Evolutionary conservation across 2,797 vertebrate species (phyloP), one percentile per base, ranked within the genome.

Genomic region (Syndactyla subalaris): DNA sequence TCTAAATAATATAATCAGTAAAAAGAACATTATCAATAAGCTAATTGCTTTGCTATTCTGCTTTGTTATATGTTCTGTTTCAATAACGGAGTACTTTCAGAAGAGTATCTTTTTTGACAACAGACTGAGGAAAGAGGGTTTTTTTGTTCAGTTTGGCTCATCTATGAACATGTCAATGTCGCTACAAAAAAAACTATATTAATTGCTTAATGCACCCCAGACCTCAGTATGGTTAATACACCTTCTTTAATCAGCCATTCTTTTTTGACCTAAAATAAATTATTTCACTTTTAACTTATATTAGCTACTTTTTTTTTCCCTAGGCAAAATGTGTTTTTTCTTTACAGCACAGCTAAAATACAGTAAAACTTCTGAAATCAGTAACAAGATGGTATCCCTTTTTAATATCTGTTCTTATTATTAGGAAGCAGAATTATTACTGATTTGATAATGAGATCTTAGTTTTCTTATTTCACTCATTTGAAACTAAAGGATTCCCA

Each of bases 1-100:
- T 92, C 67, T 95, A 95, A 89, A 88, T 78, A 68, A 73, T 51
- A 84, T 54, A 87, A 96, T 89, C 75, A 74, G 80, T 70, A 85
- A 84, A 93, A 78, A 85, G 66, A 91, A 62, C 72, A 87, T 93
- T 85, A 85, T 38, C 80, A 84, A 58, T 74, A 94, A 92, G 80
- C 66, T 94, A 94, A 94, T 68, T 71, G 88, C 62, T 93, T 95
- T 93, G 63, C 70, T 85, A 49, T 75, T 89, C 63, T 59, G 74
- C 70, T 86, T 94, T 65, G 78, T 89, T 88, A 85, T 48, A 52
- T 82, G 73, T 95, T 36, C 57, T 72, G 76, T 54, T 95, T 88
- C 45, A 49, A 16, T 89, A 86, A 94, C 12, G 12, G 92, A 81
- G 38, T 16, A 78, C 38, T 94, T 91, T 61, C 5, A 61, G 55